Evolutionary conservation across 2,797 vertebrate species (phyloP), one percentile per base, ranked within the genome.

Genomic region (Jordanella pulchra): DNA sequence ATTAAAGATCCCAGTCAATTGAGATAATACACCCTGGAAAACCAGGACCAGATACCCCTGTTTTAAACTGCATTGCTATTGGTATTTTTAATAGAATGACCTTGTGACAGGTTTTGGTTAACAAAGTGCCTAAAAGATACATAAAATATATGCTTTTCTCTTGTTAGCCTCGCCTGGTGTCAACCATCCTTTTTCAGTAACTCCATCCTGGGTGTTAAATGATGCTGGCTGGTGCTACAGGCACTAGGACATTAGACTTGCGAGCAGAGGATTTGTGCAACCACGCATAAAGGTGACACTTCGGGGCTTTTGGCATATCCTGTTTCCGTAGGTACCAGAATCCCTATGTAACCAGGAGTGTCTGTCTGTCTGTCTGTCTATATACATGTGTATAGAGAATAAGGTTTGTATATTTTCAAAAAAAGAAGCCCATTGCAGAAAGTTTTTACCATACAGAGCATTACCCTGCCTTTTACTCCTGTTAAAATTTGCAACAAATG

Each of bases 281-380:
- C 27, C 32, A 53, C 12, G 66, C 50, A 67, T 39, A 54, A 23
- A 67, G 48, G 30, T 53, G 47, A 53, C 35, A 67, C 66, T 39
- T 67, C 32, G 25, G 48, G 50, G n/a, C 30, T 54, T 54, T 47
- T 32, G 28, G 53, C 30, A 27, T 25, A 47, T 61, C 21, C 13
- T 61, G 35, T 42, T 23, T 39, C 32, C 25, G 27, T 30, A 6
- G 11, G 15, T 21, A 18, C 44, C 25, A 53, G 28, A 51, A 10
- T 50, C 65, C 47, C 35, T 14, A 9, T n/a, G 30, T 48, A 51
- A n/a, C n/a, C n/a, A n/a, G n/a, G n/a, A n/a, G n/a, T n/a, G n/a
- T n/a, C n/a, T n/a, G n/a, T n/a, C n/a, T n/a, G n/a, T n/a, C n/a
- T n/a, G n/a, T n/a, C n/a, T n/a, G n/a, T n/a, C n/a, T n/a, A n/a